phyloP scores from a whole-genome alignment of 1,140 invertebrate species.

The Carposina sasakii region DNA sequence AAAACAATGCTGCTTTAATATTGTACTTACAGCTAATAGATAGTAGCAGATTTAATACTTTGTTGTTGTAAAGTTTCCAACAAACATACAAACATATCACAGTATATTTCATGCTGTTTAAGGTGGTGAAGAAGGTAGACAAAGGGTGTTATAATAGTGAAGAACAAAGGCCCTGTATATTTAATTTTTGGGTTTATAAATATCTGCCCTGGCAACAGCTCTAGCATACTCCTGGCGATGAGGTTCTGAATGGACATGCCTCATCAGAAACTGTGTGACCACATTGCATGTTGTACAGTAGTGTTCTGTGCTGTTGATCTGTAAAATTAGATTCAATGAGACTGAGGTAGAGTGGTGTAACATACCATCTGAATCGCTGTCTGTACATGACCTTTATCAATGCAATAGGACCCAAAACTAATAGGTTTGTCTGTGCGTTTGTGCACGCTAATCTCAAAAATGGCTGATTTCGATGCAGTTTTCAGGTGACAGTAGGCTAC shows the following conservation, averaged over 20 bases:
- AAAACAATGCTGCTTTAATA: no score
- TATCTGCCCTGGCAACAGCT: conserved; percentile 15
- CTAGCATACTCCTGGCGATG: conserved; percentile 27
- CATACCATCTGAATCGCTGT: neutral
- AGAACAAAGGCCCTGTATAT: neutral
- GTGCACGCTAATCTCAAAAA: neutral
- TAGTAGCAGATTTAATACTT: no score
- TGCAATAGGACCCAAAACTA: neutral
- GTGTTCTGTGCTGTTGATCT: conserved; percentile 19
- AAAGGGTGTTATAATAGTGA: conserved; percentile 17
- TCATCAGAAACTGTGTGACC: neutral
- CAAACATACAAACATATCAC: no score
- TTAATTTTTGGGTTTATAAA: conserved; percentile 13
- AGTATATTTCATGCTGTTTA: neutral
- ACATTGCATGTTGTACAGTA: conserved; percentile 39
- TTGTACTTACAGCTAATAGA: no score
- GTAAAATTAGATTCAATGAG: conserved; percentile 16
- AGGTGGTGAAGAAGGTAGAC: conserved; percentile 3
- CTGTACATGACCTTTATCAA: neutral
- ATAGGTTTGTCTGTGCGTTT: neutral
- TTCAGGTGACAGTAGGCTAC: neutral
- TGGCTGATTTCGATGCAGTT: neutral
- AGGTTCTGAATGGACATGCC: conserved; percentile 20
- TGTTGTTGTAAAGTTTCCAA: no score
- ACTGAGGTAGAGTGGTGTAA: neutral